Evolutionary conservation across 2,113 vertebrate genomes (phyloP), one percentile per base, ranked within the genome.

Genomic region (Daboia siamensis): DNA sequence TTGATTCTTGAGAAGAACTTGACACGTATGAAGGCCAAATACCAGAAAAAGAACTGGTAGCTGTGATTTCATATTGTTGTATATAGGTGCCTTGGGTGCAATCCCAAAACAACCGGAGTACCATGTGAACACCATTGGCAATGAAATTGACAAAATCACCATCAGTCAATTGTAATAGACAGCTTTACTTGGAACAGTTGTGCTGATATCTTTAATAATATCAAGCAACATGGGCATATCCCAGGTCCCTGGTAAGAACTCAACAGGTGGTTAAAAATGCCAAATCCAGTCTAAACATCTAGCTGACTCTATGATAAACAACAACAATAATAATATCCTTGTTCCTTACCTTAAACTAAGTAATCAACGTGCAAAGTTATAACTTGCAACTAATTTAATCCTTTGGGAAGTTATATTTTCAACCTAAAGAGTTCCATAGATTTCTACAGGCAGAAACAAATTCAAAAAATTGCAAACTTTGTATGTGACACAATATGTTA

Each of bases 271-370:
- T n/a, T 69, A 69, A 69, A 69, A n/a, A 64, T 64, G 61, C 61
- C 29, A 64, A 64, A 64, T 64, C 61, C 11, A 69, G 64, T 69
- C 29, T n/a, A 69, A 69, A n/a, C 64, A 69, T 69, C 29, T 69
- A 12, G 29, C 64, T 69, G 29, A 69, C 29, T 69, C 9, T 64
- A 26, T 61, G 26, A 64, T 10, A 0, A 64, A 64, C 4, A 11
- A 33, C 39, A 33, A 74, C 17, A 13, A 39, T 7, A 2, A 33
- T n/a, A 26, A 64, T 48, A 52, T 86, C 10, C 24, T 86, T 24
- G 89, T 92, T 93, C 69, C 94, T 94, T 93, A 13, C 26, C 61
- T 89, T 87, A 69, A 93, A 23, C 87, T 88, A n/a, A 94, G 95
- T 93, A 93, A 91, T 12, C 6, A 10, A 54, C 13, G 44, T n/a